Percentiles rank a stretch among this genome's conserved stretches.
These are phyloP conservation scores for Drosophila differens DNA, from an alignment of 2,888 invertebrate species.

Conservation along the genomic window DNA sequence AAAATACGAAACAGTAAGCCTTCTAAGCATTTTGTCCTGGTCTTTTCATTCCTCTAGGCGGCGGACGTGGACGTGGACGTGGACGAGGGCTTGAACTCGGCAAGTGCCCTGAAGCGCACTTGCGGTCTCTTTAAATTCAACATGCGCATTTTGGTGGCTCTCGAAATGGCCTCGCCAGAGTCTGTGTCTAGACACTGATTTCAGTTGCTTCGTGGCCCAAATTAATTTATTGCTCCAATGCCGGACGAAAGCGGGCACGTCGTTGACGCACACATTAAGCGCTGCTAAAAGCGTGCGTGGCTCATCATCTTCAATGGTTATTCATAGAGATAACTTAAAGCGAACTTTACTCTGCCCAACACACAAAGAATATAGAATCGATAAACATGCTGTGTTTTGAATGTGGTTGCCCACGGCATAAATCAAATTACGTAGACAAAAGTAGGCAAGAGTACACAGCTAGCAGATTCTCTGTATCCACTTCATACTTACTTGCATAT, in stretches of 20 bases:
- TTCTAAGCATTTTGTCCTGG: constrained; percentile 17
- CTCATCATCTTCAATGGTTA: constrained; percentile 58
- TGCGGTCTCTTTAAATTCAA: constrained; percentile 64
- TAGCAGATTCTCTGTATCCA: not conserved
- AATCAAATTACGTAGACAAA: constrained; percentile 69
- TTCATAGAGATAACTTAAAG: constrained; percentile 60
- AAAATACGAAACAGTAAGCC: constrained; percentile 22
- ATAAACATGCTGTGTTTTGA: constrained; percentile 36
- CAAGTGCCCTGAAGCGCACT: constrained; percentile 16
- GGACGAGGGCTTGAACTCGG: not conserved
- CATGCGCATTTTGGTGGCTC: constrained; percentile 50
- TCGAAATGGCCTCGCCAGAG: constrained; percentile 40
- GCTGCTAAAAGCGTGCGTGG: constrained; percentile 68
- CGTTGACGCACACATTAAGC: constrained; percentile 68
- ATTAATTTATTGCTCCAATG: constrained; percentile 74
- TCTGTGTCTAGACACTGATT: constrained; percentile 73
- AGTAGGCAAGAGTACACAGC: constrained; percentile 39
- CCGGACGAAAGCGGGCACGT: constrained; percentile 39
- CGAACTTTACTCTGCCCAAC: constrained; percentile 3
- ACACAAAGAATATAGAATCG: constrained; percentile 30
- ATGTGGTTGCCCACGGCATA: constrained; percentile 49
- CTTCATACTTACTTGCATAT: not conserved
- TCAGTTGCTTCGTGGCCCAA: constrained; percentile 54
- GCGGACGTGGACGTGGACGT: not conserved
- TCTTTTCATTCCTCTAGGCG: not conserved